These are phyloP conservation scores for Drosophila bunnanda DNA, from an alignment of 2,888 invertebrate genomes.

Conservation along the genomic window DNA sequence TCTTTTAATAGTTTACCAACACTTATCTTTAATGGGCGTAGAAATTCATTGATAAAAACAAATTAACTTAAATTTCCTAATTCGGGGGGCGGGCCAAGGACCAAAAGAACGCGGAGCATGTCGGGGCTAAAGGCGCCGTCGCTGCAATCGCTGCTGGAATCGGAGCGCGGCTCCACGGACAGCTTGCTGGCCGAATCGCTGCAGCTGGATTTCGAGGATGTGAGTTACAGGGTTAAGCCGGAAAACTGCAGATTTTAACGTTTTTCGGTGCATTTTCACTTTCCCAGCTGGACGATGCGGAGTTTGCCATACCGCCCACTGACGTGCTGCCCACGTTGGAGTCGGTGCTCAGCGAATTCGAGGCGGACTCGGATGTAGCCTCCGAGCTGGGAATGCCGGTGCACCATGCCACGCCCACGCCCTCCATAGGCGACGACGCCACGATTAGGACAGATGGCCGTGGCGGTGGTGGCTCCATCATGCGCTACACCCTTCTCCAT, in stretches of 20 bases:
- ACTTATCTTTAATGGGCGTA: conserved; percentile 56
- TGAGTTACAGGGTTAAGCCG: conserved; percentile 68
- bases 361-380: conserved; percentile 87
- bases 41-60: conserved; percentile 67
- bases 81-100: conserved; percentile 25
- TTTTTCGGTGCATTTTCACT: background rate
- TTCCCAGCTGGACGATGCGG: conserved; percentile 90
- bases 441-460: conserved; percentile 85
- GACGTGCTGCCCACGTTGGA: conserved; percentile 91
- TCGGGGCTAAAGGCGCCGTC: conserved; percentile 84
- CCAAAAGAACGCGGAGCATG: conserved; percentile 67
- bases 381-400: conserved; percentile 81
- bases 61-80: conserved; percentile 18
- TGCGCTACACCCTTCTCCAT: conserved; percentile 92
- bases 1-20: conserved; percentile 1
- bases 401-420: conserved; percentile 84
- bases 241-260: background rate
- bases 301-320: conserved; percentile 92
- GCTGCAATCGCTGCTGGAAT: conserved; percentile 86
- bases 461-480: conserved; percentile 86
- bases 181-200: conserved; percentile 87
- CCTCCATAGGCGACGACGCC: conserved; percentile 82
- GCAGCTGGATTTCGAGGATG: conserved; percentile 90
- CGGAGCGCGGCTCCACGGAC: conserved; percentile 89
- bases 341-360: conserved; percentile 91